A percentile compares a stretch with the other conserved stretches of the same genome.
phyloP scores from a whole-genome alignment of 2,888 invertebrate genomes.

The Drosophila ochracea region DNA sequence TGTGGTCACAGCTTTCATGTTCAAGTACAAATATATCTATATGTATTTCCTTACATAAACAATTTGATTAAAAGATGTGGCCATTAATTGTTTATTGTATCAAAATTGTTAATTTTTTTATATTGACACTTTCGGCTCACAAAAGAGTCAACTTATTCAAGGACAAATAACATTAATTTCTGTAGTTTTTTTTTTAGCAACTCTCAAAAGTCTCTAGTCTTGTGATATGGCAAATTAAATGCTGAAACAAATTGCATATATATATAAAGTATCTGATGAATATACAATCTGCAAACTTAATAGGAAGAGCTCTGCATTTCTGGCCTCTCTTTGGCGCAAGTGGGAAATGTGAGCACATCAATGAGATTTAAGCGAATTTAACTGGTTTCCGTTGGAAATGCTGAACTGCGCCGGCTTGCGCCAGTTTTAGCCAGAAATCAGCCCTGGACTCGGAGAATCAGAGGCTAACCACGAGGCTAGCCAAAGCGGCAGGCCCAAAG shows the following conservation, averaged over 20 bases:
- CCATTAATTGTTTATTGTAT: slow-evolving; percentile 34
- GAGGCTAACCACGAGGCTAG: neutral
- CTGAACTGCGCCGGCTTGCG: slow-evolving; percentile 79
- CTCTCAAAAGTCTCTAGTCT: neutral
- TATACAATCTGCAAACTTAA: slow-evolving; percentile 29
- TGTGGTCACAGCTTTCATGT: slow-evolving; percentile 34
- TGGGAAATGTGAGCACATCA: slow-evolving; percentile 45
- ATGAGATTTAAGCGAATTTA: slow-evolving; percentile 78
- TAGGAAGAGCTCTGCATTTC: slow-evolving; percentile 46
- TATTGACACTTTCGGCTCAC: slow-evolving; percentile 1
- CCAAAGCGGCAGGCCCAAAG: slow-evolving; percentile 14
- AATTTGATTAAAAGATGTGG: slow-evolving; percentile 59
- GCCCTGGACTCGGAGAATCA: slow-evolving; percentile 6
- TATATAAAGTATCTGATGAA: slow-evolving; percentile 15
- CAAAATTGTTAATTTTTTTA: slow-evolving; percentile 28
- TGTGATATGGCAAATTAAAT: neutral
- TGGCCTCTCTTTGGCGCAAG: slow-evolving; percentile 31
- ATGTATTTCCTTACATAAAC: slow-evolving; percentile 68
- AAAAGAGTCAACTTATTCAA: slow-evolving; percentile 2
- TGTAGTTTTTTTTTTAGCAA: neutral
- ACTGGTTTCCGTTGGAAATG: slow-evolving; percentile 83
- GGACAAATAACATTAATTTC: slow-evolving; percentile 9
- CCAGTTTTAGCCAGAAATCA: slow-evolving; percentile 79
- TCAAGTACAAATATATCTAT: slow-evolving; percentile 54
- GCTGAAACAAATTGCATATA: neutral